Evolutionary conservation across 64 coral and sea anemone species (phyloP).

Genomic region (Cladopsammia gracilis): DNA sequence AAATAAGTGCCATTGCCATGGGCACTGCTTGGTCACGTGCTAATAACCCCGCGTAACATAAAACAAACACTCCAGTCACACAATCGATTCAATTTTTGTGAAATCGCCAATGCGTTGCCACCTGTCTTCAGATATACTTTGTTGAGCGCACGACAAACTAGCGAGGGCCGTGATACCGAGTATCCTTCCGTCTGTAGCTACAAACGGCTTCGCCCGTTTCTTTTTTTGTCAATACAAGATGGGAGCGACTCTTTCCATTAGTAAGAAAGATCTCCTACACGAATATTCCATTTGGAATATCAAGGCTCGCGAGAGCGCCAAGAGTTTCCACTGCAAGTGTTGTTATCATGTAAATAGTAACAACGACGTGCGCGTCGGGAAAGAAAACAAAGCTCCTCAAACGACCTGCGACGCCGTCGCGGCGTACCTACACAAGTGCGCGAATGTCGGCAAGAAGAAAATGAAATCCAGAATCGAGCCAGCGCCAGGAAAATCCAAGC

Average conservation of each 20-base stretch:
- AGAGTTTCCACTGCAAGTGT: conserved; percentile 87
- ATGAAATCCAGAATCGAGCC: conserved; percentile 95
- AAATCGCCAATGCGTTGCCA: conserved; percentile 75
- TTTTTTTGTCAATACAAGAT: conserved; percentile 29
- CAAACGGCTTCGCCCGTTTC: conserved; percentile 40
- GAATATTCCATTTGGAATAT: conserved; percentile 88
- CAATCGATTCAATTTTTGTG: conserved; percentile 69
- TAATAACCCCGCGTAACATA: conserved; percentile 20
- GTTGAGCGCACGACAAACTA: conserved; percentile 41
- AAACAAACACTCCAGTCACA: conserved; percentile 64
- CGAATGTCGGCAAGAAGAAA: conserved; percentile 86
- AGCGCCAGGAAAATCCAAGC: conserved; percentile 61
- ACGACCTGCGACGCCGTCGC: conserved; percentile 89
- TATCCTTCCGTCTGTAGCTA: background rate
- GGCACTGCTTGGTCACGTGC: conserved; percentile 33
- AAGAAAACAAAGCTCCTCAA: conserved; percentile 82
- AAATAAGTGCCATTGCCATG: conserved; percentile 22
- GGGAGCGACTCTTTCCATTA: conserved; percentile 87
- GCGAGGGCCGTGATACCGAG: conserved; percentile 35
- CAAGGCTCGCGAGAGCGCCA: conserved; percentile 81
- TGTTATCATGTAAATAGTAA: conserved; percentile 88
- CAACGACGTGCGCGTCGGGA: conserved; percentile 20
- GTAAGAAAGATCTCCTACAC: conserved; percentile 80
- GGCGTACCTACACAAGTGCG: conserved; percentile 95
- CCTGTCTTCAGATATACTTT: conserved; percentile 65